Percentiles rank a stretch among this genome's conserved stretches.
Conservation (phyloP, 2,797 vertebrate species). For the Melanotaenia maccullochi region DNA sequence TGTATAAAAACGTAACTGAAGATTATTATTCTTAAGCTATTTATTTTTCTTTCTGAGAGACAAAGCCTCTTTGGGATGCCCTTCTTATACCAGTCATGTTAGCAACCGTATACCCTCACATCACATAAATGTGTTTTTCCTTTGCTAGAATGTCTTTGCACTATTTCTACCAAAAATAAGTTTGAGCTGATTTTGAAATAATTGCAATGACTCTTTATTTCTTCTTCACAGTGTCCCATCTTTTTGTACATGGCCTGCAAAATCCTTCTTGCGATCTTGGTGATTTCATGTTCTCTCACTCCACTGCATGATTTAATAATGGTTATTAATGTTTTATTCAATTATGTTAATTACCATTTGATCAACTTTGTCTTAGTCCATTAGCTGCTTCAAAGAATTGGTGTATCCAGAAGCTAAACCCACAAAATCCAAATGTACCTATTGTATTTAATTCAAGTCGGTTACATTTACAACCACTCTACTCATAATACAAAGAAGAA, state of each 20-base stretch:
- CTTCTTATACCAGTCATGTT: background rate
- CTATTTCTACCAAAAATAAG: background rate
- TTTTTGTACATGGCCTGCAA: background rate
- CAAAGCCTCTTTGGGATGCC: background rate
- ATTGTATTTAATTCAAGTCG: conserved; percentile 23
- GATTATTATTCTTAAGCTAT: no score
- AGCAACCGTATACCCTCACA: background rate
- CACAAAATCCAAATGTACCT: conserved; percentile 15
- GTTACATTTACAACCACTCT: conserved; percentile 35
- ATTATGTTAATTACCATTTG: conserved; percentile 12
- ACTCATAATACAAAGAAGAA: conserved; percentile 23
- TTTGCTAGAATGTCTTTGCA: background rate
- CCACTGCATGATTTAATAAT: conserved; percentile 7
- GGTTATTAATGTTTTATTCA: conserved; percentile 22
- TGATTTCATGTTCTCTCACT: conserved; percentile 4
- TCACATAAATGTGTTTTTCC: background rate
- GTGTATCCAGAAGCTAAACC: conserved; percentile 7
- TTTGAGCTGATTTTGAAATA: background rate
- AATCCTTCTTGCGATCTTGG: conserved; percentile 7
- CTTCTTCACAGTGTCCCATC: background rate
- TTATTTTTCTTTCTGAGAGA: background rate
- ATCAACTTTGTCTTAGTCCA: conserved; percentile 26
- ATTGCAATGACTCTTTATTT: background rate
- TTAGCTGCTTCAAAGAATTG: conserved; percentile 40
- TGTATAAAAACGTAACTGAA: no score